These are phyloP conservation scores for Drosophila serrata DNA, from an alignment of 1,140 invertebrate genomes.

Conservation along the genomic window DNA sequence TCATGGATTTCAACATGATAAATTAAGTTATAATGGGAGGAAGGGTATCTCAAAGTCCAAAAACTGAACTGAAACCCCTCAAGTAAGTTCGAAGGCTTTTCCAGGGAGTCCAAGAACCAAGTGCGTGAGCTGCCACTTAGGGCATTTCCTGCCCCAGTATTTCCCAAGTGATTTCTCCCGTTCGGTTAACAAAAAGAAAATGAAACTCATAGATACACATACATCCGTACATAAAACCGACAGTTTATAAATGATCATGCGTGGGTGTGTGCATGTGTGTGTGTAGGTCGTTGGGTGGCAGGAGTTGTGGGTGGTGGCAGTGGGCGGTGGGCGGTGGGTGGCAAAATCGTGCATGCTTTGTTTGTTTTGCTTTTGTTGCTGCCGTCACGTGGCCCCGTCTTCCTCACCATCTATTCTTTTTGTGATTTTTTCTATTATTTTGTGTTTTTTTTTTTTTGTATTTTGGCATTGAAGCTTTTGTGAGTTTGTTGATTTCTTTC, in stretches of 20 bases:
- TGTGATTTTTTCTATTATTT: background rate
- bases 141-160: conserved; percentile 63
- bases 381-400: conserved; percentile 56
- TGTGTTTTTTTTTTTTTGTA: background rate
- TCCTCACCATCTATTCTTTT: conserved; percentile 5
- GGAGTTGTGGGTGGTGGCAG: conserved; percentile 4
- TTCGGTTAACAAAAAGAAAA: background rate
- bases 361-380: conserved; percentile 63
- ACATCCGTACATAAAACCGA: conserved; percentile 45
- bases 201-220: background rate
- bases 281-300: conserved; percentile 13
- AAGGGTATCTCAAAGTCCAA: background rate
- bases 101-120: conserved; percentile 11
- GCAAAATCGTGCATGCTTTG: conserved; percentile 61
- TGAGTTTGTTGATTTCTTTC: conserved; percentile 36
- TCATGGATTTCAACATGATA: background rate
- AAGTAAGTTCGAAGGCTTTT: conserved; percentile 7
- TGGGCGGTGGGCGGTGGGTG: conserved; percentile 13
- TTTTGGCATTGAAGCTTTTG: conserved; percentile 57
- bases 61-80: background rate
- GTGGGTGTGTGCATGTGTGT: conserved; percentile 26
- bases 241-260: conserved; percentile 80
- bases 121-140: conserved; percentile 64
- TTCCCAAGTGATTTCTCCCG: background rate
- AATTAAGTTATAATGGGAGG: background rate